phyloP scores from a whole-genome alignment of 2,888 invertebrate species.

The Silvanus unidentatus region DNA sequence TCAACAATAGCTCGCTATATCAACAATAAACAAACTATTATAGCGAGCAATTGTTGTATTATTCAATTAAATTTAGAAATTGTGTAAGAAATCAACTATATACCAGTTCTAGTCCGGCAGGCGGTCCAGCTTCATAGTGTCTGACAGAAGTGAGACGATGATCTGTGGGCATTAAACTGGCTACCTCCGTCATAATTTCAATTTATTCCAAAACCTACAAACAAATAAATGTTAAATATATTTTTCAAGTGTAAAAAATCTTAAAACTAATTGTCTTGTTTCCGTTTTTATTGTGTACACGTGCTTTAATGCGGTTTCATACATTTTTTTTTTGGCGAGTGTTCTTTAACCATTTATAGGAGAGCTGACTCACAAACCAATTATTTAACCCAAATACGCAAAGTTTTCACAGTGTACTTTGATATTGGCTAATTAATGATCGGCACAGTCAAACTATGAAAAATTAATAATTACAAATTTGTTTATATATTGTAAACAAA shows the following conservation, averaged over 20 bases:
- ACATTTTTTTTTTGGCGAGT: not conserved
- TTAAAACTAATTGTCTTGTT: slow-evolving; percentile 4
- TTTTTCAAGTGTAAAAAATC: not conserved
- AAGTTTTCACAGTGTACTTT: too few species aligned
- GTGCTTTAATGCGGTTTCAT: not conserved
- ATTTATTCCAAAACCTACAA: slow-evolving; percentile 20
- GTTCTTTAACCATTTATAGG: too few species aligned
- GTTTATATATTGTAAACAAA: too few species aligned
- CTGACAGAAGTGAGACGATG: slow-evolving; percentile 48
- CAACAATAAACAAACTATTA: too few species aligned
- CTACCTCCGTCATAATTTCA: slow-evolving; percentile 41
- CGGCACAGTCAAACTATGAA: too few species aligned
- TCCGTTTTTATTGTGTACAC: not conserved
- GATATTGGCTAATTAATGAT: too few species aligned
- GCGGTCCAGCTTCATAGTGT: slow-evolving; percentile 46
- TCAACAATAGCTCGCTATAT: too few species aligned
- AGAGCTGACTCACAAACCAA: slow-evolving; percentile 9
- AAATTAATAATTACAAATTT: too few species aligned
- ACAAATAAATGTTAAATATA: slow-evolving; percentile 6
- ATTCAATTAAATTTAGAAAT: too few species aligned
- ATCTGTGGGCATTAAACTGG: slow-evolving; percentile 47
- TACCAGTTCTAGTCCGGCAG: slow-evolving; percentile 42
- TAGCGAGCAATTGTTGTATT: too few species aligned
- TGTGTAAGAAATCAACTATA: slow-evolving; percentile 10
- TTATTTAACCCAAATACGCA: too few species aligned